Base-by-base conservation (phyloP, 1,140 invertebrate genomes). In the Macrobrachium nipponense region DNA sequence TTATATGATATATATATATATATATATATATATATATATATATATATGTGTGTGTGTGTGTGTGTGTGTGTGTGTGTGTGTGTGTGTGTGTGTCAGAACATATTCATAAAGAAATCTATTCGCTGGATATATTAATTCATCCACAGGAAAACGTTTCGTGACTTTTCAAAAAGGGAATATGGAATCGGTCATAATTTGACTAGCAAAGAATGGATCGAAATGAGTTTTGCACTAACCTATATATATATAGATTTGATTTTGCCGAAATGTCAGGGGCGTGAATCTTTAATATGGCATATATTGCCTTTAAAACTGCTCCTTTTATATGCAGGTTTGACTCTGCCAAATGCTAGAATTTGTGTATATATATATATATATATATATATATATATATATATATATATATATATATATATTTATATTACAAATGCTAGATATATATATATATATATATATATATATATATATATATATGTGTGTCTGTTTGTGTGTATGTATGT, bases 11-110 rank as follows among this genome's bases (percentile, higher is more conserved):
- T 68, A 68, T 68, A 68, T 68, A 11, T 68, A 68, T 68, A 68
- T 68, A 27, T 68, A 68, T 68, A n/a, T 68, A 68, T 68, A 68
- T 68, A 68, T 68, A 68, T 68, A 68, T 68, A 68, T 68, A 68
- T 68, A 68, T 68, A 68, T 68, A 68, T 68, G 11, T 68, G 11
- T 68, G 11, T 68, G 11, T 68, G 7, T 75, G 15, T 75, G 12
- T 75, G 11, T 44, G 43, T 15, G 12, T 75, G 11, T 43, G 11
- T 23, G 0, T 60, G 23, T 61, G 6, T 78, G 23, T 6, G 0
- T 61, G 14, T 61, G 18, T 44, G 14, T 76, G 18, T 76, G 4
- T 76, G 18, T 51, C 2, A 36, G 4, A 15, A 8, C 44, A 20
- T 76, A 58, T 76, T 11, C 36, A 58, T 76, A 58, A 36, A 58